Base-by-base conservation (phyloP, 2,113 vertebrate species). In the Ailuropoda melanoleuca region DNA sequence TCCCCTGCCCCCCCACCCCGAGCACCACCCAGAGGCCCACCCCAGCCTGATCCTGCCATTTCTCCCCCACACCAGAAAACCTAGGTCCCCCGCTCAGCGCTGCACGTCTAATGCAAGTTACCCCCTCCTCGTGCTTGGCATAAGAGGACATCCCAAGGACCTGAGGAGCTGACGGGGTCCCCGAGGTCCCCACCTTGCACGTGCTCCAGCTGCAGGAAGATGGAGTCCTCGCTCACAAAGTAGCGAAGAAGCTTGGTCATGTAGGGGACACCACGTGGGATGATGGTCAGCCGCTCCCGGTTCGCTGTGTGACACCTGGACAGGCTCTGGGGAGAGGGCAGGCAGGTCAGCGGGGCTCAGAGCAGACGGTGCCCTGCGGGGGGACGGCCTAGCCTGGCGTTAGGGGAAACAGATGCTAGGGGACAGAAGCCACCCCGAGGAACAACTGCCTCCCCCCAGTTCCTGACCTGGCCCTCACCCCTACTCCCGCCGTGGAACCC, bases 191-290 rank as follows among this genome's bases (percentile, higher is more conserved):
- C 98, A 99, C 99, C 99, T 99, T 99, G 99, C 88, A 99, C 98
- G 0, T 99, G 99, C 91, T 99, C 99, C 97, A 99, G 99, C 97
- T 99, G 99, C 85, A 99, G 98, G 97, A 99, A 99, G 98, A 99
- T 99, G 3, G 99, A 99, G 90, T 99, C 99, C 95, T 99, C 99
- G 0, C 99, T 99, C 98, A 99, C 98, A 0, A 99, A 99, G 97
- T 99, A 99, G 94, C 99, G 98, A 78, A 99, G 98, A 97, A 99
- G 97, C 98, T 99, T 99, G 0, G 99, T 99, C 99, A 99, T 99
- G 98, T 99, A 99, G 24, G 99, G 99, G 21, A 99, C 99, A 0
- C 99, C 99, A 62, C 99, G 99, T 6, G 99, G 99, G 97, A 99
- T 99, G 98, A 99, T 99, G 53, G 99, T 99, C 78, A 99, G 98